These are phyloP conservation scores for Hesperophylax magnus DNA, from an alignment of 1,140 invertebrate species.

Conservation along the genomic window DNA sequence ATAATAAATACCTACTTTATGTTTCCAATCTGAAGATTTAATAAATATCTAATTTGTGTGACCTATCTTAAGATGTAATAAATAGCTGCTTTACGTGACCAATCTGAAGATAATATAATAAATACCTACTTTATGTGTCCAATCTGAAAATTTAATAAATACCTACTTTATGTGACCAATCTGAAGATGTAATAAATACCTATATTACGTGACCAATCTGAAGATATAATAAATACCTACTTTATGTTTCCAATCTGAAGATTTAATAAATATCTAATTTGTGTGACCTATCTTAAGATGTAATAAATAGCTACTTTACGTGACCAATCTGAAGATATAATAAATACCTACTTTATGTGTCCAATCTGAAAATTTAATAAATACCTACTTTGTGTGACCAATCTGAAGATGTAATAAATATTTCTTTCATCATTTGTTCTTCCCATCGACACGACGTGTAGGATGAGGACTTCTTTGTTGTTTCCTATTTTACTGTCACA, in stretches of 20 bases:
- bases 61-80: background rate
- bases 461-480: no score
- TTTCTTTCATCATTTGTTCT: no score
- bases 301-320: no score
- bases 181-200: no score
- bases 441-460: no score
- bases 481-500: no score
- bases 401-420: background rate
- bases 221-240: no score
- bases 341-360: background rate
- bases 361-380: background rate
- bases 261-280: no score
- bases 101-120: no score
- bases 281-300: background rate
- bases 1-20: background rate
- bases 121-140: background rate
- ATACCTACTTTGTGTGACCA: background rate
- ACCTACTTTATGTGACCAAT: conserved; percentile 2
- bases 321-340: background rate
- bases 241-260: background rate
- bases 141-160: no score
- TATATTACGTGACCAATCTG: background rate
- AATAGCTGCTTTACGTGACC: background rate
- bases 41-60: background rate
- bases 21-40: background rate